Conservation (phyloP, 1,140 invertebrate species). For the Dendroctonus ponderosae region DNA sequence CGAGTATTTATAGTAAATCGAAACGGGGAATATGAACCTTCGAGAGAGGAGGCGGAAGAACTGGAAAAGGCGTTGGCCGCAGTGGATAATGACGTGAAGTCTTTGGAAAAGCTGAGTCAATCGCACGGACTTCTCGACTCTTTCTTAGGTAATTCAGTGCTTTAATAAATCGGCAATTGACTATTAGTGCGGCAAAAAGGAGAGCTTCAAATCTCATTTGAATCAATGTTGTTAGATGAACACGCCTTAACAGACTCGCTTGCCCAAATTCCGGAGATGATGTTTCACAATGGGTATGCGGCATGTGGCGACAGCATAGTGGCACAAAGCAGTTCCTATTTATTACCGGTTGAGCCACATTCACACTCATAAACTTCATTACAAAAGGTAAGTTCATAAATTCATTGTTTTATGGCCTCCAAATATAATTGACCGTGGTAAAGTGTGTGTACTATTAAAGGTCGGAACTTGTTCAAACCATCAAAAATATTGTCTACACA, state of each 20-base stretch:
- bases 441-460: background rate
- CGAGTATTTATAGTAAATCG: slow-evolving; percentile 61
- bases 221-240: slow-evolving; percentile 37
- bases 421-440: background rate
- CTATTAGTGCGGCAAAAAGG: background rate
- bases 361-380: slow-evolving; percentile 44
- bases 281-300: slow-evolving; percentile 49
- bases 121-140: slow-evolving; percentile 59
- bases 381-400: slow-evolving; percentile 4
- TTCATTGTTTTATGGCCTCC: background rate
- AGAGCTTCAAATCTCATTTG: background rate
- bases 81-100: slow-evolving; percentile 75
- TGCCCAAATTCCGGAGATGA: slow-evolving; percentile 48
- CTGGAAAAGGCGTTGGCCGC: slow-evolving; percentile 79
- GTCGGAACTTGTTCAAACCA: background rate
- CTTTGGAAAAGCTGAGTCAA: slow-evolving; percentile 69
- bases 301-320: slow-evolving; percentile 48
- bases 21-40: slow-evolving; percentile 67
- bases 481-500: background rate
- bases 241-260: slow-evolving; percentile 47
- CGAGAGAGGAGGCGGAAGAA: slow-evolving; percentile 79
- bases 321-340: slow-evolving; percentile 45
- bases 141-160: slow-evolving; percentile 27
- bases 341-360: slow-evolving; percentile 49
- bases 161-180: background rate